Evolutionary conservation across 2,888 invertebrate genomes (phyloP).

Genomic region (Eilema depressum): DNA sequence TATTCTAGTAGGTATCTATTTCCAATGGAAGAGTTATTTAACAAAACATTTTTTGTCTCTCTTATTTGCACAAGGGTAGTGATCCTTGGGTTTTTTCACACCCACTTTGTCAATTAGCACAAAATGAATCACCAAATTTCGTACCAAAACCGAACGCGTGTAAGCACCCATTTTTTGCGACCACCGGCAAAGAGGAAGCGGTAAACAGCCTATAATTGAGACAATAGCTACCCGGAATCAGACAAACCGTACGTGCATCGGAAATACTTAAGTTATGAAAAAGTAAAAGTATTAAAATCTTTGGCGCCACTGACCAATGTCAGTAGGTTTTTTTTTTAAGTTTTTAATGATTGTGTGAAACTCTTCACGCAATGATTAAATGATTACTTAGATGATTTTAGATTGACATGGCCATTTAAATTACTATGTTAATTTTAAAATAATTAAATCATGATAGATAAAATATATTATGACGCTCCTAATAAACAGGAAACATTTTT

Average conservation of each 20-base stretch:
- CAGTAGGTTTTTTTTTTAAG: slow-evolving; percentile 31
- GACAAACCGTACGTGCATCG: slow-evolving; percentile 58
- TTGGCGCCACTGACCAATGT: slow-evolving; percentile 35
- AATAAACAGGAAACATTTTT: too few species aligned
- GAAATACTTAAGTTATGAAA: slow-evolving; percentile 63
- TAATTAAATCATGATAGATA: too few species aligned
- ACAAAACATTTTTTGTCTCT: background rate
- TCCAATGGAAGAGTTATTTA: background rate
- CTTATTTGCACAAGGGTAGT: slow-evolving; percentile 11
- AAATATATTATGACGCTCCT: too few species aligned
- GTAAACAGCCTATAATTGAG: slow-evolving; percentile 74
- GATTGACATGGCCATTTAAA: background rate
- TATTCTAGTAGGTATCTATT: background rate
- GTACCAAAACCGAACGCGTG: slow-evolving; percentile 45
- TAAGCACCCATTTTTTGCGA: slow-evolving; percentile 67
- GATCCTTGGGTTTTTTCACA: slow-evolving; percentile 10
- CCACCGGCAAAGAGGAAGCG: slow-evolving; percentile 74
- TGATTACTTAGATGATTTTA: background rate
- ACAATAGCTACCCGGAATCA: slow-evolving; percentile 59
- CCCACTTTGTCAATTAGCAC: slow-evolving; percentile 23
- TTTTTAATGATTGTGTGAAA: background rate
- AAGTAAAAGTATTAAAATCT: slow-evolving; percentile 32
- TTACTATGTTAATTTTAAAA: background rate
- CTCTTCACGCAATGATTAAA: too few species aligned
- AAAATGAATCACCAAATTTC: slow-evolving; percentile 43